A percentile compares a stretch with the other conserved stretches of the same genome.
These are phyloP conservation scores for Falco naumanni DNA, from an alignment of 2,797 vertebrate species.

Conservation along the genomic window DNA sequence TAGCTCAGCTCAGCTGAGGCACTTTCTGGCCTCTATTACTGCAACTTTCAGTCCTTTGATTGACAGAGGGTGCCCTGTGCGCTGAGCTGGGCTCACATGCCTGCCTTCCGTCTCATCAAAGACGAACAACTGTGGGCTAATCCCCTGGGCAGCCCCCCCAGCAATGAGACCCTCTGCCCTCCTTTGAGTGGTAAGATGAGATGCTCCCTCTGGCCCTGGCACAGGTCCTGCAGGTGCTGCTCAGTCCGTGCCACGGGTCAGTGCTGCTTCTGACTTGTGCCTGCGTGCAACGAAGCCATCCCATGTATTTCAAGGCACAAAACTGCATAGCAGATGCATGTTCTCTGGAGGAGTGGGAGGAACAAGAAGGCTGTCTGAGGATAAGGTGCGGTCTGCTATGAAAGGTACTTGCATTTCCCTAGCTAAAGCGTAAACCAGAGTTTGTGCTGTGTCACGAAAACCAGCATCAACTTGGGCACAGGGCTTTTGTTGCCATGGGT, in stretches of 20 bases:
- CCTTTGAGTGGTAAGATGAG: constrained; percentile 35
- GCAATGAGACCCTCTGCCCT: neutral
- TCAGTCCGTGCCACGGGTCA: neutral
- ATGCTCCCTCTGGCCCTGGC: neutral
- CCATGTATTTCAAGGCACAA: neutral
- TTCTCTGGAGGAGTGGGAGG: neutral
- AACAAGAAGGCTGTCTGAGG: neutral
- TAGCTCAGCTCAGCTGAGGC: constrained; percentile 5
- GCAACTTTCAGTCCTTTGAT: neutral
- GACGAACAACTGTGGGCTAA: constrained; percentile 45
- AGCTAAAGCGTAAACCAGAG: neutral
- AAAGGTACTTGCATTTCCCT: neutral
- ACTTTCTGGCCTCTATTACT: neutral
- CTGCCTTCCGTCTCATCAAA: constrained; percentile 25
- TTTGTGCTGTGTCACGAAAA: neutral
- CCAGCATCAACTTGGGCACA: accelerated
- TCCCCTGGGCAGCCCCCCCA: neutral
- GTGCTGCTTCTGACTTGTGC: neutral
- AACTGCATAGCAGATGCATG: neutral
- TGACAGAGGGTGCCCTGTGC: neutral
- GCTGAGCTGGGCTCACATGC: neutral
- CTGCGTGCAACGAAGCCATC: neutral
- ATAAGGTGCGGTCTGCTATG: neutral
- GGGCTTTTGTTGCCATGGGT: neutral
- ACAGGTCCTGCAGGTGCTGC: neutral